These are phyloP conservation scores for Tachuris rubrigastra DNA, from an alignment of 2,113 vertebrate species.

Conservation along the genomic window DNA sequence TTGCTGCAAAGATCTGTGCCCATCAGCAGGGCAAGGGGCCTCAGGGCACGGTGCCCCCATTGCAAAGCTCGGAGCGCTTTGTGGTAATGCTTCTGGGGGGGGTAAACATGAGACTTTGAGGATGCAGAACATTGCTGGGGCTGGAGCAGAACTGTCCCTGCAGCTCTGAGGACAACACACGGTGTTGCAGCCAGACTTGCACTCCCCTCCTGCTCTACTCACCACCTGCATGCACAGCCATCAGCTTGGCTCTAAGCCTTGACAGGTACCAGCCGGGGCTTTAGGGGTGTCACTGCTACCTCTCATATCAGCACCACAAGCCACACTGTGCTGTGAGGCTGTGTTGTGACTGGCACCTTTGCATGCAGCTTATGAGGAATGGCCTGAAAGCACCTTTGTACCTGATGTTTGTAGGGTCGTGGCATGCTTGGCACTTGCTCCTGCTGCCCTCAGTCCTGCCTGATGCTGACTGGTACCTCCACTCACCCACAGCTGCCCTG, in stretches of 20 bases:
- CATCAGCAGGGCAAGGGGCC: too few relatives aligned
- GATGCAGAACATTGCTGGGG: neutral
- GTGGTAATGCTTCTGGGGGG: too few relatives aligned
- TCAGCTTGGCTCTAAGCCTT: rapidly evolving
- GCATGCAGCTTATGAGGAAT: neutral
- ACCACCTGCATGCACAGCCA: rapidly evolving
- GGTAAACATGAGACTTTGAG: neutral
- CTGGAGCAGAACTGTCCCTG: neutral
- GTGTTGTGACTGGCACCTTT: rapidly evolving
- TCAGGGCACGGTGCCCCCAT: neutral
- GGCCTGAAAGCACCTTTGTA: neutral
- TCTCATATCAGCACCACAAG: neutral
- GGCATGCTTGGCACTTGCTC: neutral
- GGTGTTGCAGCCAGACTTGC: neutral
- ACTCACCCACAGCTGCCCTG: rapidly evolving
- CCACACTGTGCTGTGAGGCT: neutral
- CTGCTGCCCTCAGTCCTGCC: neutral
- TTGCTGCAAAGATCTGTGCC: neutral
- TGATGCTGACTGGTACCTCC: neutral
- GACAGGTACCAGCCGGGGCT: neutral
- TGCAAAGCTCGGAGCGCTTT: neutral
- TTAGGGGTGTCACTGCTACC: neutral
- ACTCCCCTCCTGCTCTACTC: neutral
- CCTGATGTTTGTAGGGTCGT: neutral
- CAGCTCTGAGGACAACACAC: neutral